Percentiles rank a stretch among this genome's conserved stretches.
phyloP scores from a whole-genome alignment of 2,797 vertebrate species.

The Spea hammondii region DNA sequence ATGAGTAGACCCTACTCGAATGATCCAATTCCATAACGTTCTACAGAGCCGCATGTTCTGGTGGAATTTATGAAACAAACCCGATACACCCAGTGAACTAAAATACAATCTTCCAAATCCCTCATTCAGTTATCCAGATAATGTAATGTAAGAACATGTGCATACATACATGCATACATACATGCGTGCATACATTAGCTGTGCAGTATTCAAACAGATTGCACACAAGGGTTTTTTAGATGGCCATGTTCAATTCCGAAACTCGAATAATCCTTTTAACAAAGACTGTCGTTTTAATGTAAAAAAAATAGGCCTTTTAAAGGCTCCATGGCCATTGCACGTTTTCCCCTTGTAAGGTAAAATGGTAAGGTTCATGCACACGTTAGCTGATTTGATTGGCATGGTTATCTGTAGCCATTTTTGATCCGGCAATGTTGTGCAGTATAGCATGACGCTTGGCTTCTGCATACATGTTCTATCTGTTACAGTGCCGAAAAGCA shows the following conservation, averaged over 20 bases:
- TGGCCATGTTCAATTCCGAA: neutral
- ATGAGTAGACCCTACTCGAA: no score
- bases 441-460: slow-evolving; percentile 60
- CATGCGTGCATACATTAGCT: neutral
- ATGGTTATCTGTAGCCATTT: slow-evolving; percentile 55
- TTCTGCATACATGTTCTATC: slow-evolving; percentile 31
- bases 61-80: no score
- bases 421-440: slow-evolving; percentile 55
- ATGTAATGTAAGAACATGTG: neutral
- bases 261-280: neutral
- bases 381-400: slow-evolving; percentile 51
- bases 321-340: slow-evolving; percentile 63
- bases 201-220: neutral
- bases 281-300: slow-evolving; percentile 3
- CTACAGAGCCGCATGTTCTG: no score
- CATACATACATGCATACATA: no score
- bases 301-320: slow-evolving; percentile 59
- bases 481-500: slow-evolving; percentile 6
- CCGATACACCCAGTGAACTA: no score
- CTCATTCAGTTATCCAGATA: neutral
- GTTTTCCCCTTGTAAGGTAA: slow-evolving; percentile 61
- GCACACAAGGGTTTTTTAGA: neutral
- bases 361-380: slow-evolving; percentile 51
- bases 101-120: neutral
- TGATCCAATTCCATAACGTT: no score